Percentiles rank a stretch among this genome's conserved stretches.
phyloP scores from a whole-genome alignment of 2,888 invertebrate genomes.

The Andrena chrysosceles region DNA sequence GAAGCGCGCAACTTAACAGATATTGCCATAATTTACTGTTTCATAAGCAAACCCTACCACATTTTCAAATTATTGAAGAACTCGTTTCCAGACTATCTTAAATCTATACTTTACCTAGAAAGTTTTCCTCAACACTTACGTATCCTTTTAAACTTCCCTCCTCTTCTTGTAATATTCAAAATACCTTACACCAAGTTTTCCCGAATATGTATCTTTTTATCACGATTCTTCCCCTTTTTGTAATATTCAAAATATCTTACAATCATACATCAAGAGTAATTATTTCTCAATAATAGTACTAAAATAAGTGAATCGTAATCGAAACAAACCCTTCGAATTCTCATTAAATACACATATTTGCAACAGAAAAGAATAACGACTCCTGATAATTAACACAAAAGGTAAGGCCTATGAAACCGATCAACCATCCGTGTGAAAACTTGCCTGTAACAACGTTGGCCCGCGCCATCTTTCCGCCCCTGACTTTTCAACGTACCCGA shows the following conservation, averaged over 20 bases:
- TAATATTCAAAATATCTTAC: too few relatives aligned
- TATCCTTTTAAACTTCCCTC: too few relatives aligned
- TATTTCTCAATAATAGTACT: too few relatives aligned
- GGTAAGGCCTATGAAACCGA: background rate
- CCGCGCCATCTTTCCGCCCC: conserved; percentile 25
- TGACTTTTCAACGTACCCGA: conserved; percentile 37
- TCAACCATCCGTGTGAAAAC: conserved; percentile 40
- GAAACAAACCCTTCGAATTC: background rate
- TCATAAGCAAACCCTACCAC: background rate
- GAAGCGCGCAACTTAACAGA: background rate
- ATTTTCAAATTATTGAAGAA: background rate
- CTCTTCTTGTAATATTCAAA: too few relatives aligned
- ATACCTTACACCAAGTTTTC: too few relatives aligned
- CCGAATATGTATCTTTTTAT: too few relatives aligned
- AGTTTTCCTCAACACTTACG: too few relatives aligned
- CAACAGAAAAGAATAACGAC: background rate
- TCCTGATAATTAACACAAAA: background rate
- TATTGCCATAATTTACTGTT: background rate
- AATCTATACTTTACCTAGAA: too few relatives aligned
- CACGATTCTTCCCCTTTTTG: too few relatives aligned
- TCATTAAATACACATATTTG: background rate
- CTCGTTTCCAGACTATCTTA: too few relatives aligned
- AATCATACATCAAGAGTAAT: too few relatives aligned
- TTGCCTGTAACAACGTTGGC: conserved; percentile 23
- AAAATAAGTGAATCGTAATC: too few relatives aligned